Percentiles rank a stretch among this genome's conserved stretches.
phyloP scores from a whole-genome alignment of 1,140 invertebrate genomes.

The Meloidogyne hapla region DNA sequence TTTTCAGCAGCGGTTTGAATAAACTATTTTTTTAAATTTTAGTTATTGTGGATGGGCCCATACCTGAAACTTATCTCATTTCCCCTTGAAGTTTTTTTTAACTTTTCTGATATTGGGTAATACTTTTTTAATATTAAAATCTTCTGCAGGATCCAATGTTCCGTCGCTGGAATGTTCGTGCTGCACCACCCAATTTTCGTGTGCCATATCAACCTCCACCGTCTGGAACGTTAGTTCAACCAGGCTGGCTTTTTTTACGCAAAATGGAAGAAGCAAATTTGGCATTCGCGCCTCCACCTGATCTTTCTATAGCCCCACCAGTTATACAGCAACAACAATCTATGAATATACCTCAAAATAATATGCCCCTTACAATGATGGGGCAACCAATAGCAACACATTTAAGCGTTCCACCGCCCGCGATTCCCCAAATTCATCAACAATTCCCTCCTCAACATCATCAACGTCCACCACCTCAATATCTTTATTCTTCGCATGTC shows the following conservation, averaged over 20 bases:
- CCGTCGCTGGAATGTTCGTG: slow-evolving; percentile 38
- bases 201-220: slow-evolving; percentile 38
- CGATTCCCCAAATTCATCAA: slow-evolving; percentile 13
- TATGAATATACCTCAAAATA: not conserved
- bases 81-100: no score
- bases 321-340: slow-evolving; percentile 2
- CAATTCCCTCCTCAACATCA: not conserved
- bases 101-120: not conserved
- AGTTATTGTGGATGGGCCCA: not conserved
- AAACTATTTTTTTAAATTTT: not conserved
- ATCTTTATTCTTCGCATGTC: not conserved
- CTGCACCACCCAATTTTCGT: slow-evolving; percentile 39
- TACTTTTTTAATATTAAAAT: not conserved
- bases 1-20: slow-evolving; percentile 22
- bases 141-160: slow-evolving; percentile 37
- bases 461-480: not conserved
- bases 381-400: not conserved
- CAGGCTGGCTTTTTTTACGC: slow-evolving; percentile 28
- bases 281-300: slow-evolving; percentile 25
- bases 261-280: slow-evolving; percentile 37
- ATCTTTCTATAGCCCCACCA: slow-evolving; percentile 24
- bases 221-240: slow-evolving; percentile 15
- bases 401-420: slow-evolving; percentile 22
- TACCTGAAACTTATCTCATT: no score
- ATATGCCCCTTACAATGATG: not conserved